Percentiles rank a stretch among this genome's conserved stretches.
These are phyloP conservation scores for Athripsodes cinereus DNA, from an alignment of 2,888 invertebrate species.

Conservation along the genomic window DNA sequence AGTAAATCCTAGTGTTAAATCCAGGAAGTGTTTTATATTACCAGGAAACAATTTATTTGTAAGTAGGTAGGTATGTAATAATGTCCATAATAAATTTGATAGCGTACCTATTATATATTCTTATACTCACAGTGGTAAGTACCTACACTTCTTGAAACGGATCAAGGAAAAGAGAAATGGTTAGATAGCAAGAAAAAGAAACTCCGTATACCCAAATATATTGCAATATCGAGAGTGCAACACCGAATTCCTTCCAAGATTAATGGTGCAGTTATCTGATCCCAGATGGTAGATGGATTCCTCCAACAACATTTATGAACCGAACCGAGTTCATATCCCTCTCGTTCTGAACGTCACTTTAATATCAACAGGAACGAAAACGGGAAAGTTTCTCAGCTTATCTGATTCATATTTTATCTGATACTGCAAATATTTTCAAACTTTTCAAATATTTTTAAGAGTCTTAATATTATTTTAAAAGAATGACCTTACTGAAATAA, in stretches of 20 bases:
- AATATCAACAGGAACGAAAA: not conserved
- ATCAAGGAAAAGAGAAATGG: not conserved
- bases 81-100: too few relatives aligned
- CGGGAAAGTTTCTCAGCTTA: not conserved
- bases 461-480: too few relatives aligned
- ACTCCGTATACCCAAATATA: slow-evolving; percentile 14
- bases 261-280: slow-evolving; percentile 20
- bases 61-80: too few relatives aligned
- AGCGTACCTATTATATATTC: too few relatives aligned
- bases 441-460: too few relatives aligned
- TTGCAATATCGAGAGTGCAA: slow-evolving; percentile 24
- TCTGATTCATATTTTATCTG: slow-evolving; percentile 1
- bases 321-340: slow-evolving; percentile 4
- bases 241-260: slow-evolving; percentile 23
- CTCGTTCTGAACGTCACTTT: not conserved
- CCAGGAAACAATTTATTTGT: too few relatives aligned
- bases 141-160: too few relatives aligned
- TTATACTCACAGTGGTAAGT: too few relatives aligned
- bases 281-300: slow-evolving; percentile 16
- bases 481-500: too few relatives aligned
- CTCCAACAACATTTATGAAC: slow-evolving; percentile 4
- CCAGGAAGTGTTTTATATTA: too few relatives aligned
- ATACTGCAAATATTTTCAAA: too few relatives aligned
- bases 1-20: too few relatives aligned
- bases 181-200: not conserved